These are phyloP conservation scores for Martes martes DNA, from an alignment of 2,113 vertebrate genomes.

Conservation along the genomic window DNA sequence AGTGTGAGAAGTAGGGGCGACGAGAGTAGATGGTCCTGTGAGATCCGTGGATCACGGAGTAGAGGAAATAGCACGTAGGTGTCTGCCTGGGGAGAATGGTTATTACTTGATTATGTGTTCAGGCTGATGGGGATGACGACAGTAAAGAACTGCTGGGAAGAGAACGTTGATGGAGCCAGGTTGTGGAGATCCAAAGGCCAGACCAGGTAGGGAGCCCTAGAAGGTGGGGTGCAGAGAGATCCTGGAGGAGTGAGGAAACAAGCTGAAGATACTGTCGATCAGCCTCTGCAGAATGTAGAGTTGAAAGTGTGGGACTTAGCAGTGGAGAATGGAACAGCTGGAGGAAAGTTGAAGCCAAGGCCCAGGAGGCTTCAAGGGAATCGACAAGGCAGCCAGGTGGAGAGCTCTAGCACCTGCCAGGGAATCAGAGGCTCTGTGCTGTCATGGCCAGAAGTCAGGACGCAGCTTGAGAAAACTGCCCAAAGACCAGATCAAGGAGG, in stretches of 20 bases:
- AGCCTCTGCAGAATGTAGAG: background rate
- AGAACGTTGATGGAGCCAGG: background rate
- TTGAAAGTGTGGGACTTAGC: background rate
- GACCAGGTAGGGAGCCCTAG: background rate
- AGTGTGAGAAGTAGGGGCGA: background rate
- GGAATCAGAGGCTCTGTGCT: background rate
- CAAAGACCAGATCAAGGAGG: background rate
- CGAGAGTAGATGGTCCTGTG: background rate
- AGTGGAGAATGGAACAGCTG: background rate
- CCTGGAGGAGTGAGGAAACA: background rate
- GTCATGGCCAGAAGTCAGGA: background rate
- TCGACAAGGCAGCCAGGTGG: accelerated
- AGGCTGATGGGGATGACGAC: background rate
- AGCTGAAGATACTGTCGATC: accelerated
- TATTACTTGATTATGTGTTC: background rate
- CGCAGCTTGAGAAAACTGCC: background rate
- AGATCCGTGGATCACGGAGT: background rate
- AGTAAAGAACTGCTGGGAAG: background rate
- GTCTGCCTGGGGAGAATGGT: background rate
- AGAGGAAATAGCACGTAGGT: background rate
- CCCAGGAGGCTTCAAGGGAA: too few relatives aligned
- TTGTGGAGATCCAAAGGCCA: background rate
- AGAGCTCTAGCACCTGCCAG: accelerated
- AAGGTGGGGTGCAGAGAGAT: background rate
- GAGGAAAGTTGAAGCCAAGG: background rate